Percentiles rank a stretch among this genome's conserved stretches.
These are phyloP conservation scores for Rhogogaster chlorosoma DNA, from an alignment of 2,888 invertebrate genomes.

Conservation along the genomic window DNA sequence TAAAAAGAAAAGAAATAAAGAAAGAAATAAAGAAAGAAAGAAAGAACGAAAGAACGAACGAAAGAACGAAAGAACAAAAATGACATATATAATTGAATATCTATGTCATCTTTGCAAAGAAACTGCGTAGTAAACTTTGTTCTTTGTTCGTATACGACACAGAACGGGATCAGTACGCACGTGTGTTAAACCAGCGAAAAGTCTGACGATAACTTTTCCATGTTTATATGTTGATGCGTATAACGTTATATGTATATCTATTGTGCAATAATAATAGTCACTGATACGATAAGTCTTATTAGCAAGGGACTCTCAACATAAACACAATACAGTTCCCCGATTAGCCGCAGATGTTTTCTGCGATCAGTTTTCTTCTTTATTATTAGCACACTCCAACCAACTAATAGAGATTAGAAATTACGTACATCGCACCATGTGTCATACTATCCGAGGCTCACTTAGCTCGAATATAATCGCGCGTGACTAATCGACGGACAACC, in stretches of 20 bases:
- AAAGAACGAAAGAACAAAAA: background rate
- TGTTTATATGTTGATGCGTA: background rate
- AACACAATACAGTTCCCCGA: conserved; percentile 28
- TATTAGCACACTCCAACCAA: background rate
- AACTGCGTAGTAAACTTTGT: conserved; percentile 39
- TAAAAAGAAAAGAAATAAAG: background rate
- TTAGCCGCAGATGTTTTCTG: conserved; percentile 63
- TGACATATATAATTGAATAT: conserved; percentile 4
- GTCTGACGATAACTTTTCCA: conserved; percentile 1
- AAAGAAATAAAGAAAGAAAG: background rate
- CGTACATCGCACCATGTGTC: conserved; percentile 15
- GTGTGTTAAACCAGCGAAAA: conserved; percentile 26
- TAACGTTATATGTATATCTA: background rate
- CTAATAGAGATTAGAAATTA: conserved; percentile 44
- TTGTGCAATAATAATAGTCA: conserved; percentile 61
- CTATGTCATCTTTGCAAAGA: conserved; percentile 6
- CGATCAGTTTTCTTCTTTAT: conserved; percentile 44
- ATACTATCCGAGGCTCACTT: background rate
- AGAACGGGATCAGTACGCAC: background rate
- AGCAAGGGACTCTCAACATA: conserved; percentile 55
- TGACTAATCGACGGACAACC: background rate
- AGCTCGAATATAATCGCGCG: conserved; percentile 2
- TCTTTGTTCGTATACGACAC: conserved; percentile 1
- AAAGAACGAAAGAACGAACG: background rate
- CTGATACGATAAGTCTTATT: conserved; percentile 62